Evolutionary conservation across 2,113 vertebrate genomes (phyloP).

Genomic region (Electrona antarctica): DNA sequence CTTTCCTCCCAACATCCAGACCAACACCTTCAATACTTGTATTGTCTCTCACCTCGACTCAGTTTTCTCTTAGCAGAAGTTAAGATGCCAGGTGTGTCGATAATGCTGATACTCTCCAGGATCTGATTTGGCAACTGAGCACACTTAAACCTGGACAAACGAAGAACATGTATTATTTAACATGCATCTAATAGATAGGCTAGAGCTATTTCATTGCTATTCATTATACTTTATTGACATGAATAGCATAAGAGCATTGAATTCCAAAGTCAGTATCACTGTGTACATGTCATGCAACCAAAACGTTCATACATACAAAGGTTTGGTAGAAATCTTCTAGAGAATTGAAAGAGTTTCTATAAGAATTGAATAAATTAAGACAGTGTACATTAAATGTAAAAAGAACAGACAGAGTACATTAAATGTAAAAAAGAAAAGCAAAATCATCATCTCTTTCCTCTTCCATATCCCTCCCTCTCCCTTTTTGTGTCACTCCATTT

Average conservation of each 20-base stretch:
- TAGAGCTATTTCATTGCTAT: neutral
- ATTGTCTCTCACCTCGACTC: constrained; percentile 78
- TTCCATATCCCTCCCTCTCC: neutral
- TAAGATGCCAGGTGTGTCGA: constrained; percentile 88
- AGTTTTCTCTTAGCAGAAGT: constrained; percentile 85
- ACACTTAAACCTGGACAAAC: constrained; percentile 82
- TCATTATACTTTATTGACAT: neutral
- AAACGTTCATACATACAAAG: neutral
- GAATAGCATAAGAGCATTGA: neutral
- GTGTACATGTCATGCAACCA: neutral
- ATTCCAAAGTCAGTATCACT: neutral
- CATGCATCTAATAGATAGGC: neutral
- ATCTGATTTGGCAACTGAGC: constrained; percentile 86
- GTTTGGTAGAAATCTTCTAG: neutral
- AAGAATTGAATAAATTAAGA: no score
- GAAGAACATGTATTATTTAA: neutral
- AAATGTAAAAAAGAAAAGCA: no score
- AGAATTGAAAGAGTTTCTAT: no score
- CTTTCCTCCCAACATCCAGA: no score
- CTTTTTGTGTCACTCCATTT: neutral
- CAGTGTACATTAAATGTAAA: no score
- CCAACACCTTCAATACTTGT: no score
- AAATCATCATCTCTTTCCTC: neutral
- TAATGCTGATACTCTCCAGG: constrained; percentile 87
- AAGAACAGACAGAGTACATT: no score